Evolutionary conservation across 2,888 invertebrate species (phyloP).

Genomic region (Mesochorus sp.): DNA sequence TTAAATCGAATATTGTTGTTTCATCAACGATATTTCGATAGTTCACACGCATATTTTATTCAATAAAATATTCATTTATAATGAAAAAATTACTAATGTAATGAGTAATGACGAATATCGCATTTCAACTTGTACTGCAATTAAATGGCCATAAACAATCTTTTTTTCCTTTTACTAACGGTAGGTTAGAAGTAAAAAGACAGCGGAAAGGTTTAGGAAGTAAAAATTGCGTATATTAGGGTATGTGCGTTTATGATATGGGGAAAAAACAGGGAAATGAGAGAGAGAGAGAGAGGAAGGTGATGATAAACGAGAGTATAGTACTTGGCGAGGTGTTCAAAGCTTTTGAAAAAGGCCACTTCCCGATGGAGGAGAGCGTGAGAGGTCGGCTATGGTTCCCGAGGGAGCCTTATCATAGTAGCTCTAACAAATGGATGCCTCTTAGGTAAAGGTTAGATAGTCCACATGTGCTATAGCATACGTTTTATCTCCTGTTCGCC

Average conservation of each 20-base stretch:
- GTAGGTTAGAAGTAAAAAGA: not conserved
- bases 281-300: not conserved
- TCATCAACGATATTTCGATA: too few species aligned
- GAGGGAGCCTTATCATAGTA: constrained; percentile 49
- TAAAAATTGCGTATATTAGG: not conserved
- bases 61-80: too few species aligned
- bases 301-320: constrained; percentile 12
- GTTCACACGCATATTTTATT: too few species aligned
- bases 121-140: too few species aligned
- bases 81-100: too few species aligned
- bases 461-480: constrained; percentile 3
- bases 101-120: too few species aligned
- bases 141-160: too few species aligned
- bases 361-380: constrained; percentile 11
- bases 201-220: not conserved
- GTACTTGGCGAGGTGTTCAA: constrained; percentile 1
- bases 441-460: constrained; percentile 18
- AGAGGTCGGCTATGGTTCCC: constrained; percentile 29
- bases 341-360: constrained; percentile 3
- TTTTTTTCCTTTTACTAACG: not conserved
- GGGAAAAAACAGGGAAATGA: not conserved
- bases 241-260: not conserved
- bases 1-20: too few species aligned
- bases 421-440: constrained; percentile 52
- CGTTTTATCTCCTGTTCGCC: not conserved